phyloP scores from a whole-genome alignment of 2,797 vertebrate species.

The Lophius americanus region DNA sequence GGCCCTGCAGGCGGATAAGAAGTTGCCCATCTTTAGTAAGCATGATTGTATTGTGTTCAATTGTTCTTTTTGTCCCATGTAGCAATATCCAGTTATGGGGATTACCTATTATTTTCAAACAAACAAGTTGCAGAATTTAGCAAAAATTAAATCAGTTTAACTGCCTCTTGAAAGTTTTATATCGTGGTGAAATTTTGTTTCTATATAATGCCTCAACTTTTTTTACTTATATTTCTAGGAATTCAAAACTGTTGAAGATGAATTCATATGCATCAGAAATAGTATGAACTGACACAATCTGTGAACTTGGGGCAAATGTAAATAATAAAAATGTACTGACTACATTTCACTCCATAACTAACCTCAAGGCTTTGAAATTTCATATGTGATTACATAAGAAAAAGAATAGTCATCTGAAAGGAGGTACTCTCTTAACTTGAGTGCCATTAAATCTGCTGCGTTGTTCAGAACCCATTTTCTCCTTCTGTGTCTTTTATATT shows the following conservation, averaged over 20 bases:
- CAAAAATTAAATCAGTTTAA: background rate
- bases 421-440: background rate
- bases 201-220: too few species aligned
- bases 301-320: background rate
- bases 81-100: background rate
- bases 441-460: background rate
- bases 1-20: slow-evolving; percentile 97
- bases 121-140: background rate
- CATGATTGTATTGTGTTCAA: background rate
- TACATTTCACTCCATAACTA: background rate
- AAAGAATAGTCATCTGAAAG: too few species aligned
- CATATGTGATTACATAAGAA: too few species aligned
- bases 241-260: too few species aligned
- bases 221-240: too few species aligned
- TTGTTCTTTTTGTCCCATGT: background rate
- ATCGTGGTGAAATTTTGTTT: too few species aligned
- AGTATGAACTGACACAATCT: background rate
- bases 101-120: background rate
- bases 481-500: slow-evolving; percentile 12
- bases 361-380: background rate
- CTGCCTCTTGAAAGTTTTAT: background rate
- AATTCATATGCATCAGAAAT: background rate
- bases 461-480: background rate
- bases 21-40: slow-evolving; percentile 97
- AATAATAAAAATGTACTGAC: background rate